Conservation (phyloP, 2,113 vertebrate genomes). For the Eonycteris spelaea region DNA sequence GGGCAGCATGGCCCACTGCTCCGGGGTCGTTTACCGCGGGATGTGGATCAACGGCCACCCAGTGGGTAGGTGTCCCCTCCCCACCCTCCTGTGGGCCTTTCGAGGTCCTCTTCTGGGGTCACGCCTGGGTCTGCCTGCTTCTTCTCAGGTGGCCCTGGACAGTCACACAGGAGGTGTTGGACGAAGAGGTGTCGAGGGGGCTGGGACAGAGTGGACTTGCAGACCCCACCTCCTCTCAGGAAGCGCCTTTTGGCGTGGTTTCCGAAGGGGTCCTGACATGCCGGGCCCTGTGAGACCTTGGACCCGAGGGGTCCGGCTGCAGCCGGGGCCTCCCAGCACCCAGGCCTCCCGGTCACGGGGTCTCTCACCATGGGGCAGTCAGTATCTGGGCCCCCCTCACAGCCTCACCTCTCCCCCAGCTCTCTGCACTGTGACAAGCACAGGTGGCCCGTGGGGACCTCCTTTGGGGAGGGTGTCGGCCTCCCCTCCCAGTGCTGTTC, state of each 20-base stretch:
- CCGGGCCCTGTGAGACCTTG: neutral
- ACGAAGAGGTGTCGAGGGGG: neutral
- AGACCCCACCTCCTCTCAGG: neutral
- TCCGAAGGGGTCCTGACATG: accelerated
- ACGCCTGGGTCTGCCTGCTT: neutral
- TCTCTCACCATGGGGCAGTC: neutral
- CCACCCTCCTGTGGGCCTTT: accelerated
- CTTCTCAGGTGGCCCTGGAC: neutral
- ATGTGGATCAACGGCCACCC: conserved; percentile 81
- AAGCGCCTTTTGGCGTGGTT: neutral
- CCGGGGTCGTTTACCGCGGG: conserved; percentile 79
- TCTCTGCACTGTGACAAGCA: neutral
- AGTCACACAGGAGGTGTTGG: accelerated
- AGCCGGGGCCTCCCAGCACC: too few species aligned
- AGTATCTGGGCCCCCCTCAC: neutral
- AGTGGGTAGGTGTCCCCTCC: conserved; percentile 63
- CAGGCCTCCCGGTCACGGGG: neutral
- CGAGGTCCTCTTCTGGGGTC: neutral
- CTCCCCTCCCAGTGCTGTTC: neutral
- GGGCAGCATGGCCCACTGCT: conserved; percentile 78
- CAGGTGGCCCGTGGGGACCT: neutral
- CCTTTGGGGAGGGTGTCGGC: neutral
- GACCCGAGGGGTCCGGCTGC: neutral
- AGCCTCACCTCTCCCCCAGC: neutral
- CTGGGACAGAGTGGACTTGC: too few species aligned